These are phyloP conservation scores for Melanargia galathea DNA, from an alignment of 2,888 invertebrate genomes.

Conservation along the genomic window DNA sequence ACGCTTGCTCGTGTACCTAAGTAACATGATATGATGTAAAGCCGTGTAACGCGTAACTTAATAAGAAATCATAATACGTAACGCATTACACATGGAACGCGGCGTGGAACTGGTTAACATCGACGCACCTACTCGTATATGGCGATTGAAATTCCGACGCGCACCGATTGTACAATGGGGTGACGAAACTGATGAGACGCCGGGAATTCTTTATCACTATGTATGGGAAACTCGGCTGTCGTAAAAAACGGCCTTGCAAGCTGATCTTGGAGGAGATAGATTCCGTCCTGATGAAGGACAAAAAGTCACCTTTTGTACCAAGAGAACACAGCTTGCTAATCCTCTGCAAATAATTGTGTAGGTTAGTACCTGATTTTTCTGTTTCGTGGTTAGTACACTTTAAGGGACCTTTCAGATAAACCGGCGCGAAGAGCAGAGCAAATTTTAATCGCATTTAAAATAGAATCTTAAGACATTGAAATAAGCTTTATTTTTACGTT, in stretches of 20 bases:
- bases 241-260: neutral
- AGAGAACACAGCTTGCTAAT: too few relatives aligned
- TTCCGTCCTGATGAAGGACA: too few relatives aligned
- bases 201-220: slow-evolving; percentile 33
- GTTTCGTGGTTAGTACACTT: too few relatives aligned
- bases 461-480: too few relatives aligned
- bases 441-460: too few relatives aligned
- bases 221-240: slow-evolving; percentile 29
- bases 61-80: neutral
- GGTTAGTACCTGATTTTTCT: too few relatives aligned
- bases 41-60: neutral
- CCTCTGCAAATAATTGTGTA: too few relatives aligned
- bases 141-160: slow-evolving; percentile 35
- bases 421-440: too few relatives aligned
- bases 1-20: too few relatives aligned
- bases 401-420: too few relatives aligned
- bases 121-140: slow-evolving; percentile 19
- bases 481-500: too few relatives aligned
- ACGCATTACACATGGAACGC: slow-evolving; percentile 4
- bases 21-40: neutral
- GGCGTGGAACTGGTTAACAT: slow-evolving; percentile 11
- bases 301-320: too few relatives aligned
- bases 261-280: neutral
- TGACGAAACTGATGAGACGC: slow-evolving; percentile 33
- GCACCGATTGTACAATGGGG: slow-evolving; percentile 22